Conservation (phyloP, 2,113 vertebrate species). For the Recurvirostra avosetta region DNA sequence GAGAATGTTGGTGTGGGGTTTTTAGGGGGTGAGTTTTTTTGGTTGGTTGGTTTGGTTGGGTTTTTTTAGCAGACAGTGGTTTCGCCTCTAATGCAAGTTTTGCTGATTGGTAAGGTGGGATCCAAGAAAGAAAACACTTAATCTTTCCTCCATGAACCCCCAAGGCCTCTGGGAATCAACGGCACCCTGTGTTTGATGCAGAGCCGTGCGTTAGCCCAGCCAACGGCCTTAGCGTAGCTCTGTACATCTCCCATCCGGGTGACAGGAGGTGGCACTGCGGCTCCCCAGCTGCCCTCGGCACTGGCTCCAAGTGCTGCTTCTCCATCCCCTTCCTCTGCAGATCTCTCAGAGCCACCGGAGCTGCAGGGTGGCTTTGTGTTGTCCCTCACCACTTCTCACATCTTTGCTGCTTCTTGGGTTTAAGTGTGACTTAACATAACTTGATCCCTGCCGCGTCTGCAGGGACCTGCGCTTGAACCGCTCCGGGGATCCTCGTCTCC, state of each 20-base stretch:
- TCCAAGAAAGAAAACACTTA: background rate
- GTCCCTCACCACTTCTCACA: background rate
- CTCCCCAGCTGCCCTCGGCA: background rate
- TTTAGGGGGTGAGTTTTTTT: no score
- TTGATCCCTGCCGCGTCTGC: no score
- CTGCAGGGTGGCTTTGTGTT: background rate
- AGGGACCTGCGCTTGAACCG: background rate
- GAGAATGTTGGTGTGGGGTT: background rate
- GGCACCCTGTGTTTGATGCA: background rate
- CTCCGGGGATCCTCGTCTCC: background rate
- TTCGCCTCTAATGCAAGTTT: background rate
- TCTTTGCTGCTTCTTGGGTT: background rate
- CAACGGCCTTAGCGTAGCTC: background rate
- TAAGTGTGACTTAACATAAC: background rate
- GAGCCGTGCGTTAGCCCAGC: background rate
- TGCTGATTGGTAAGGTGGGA: background rate
- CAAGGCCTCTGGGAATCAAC: background rate
- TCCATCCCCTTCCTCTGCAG: background rate
- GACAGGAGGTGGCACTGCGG: background rate
- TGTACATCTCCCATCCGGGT: fast-evolving
- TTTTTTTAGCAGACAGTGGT: background rate
- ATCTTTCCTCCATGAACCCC: background rate
- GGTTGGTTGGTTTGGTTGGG: background rate
- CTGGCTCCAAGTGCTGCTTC: background rate
- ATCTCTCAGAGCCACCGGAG: fast-evolving